Base-by-base conservation (phyloP, 2,797 vertebrate genomes). In the Tenualosa ilisha region DNA sequence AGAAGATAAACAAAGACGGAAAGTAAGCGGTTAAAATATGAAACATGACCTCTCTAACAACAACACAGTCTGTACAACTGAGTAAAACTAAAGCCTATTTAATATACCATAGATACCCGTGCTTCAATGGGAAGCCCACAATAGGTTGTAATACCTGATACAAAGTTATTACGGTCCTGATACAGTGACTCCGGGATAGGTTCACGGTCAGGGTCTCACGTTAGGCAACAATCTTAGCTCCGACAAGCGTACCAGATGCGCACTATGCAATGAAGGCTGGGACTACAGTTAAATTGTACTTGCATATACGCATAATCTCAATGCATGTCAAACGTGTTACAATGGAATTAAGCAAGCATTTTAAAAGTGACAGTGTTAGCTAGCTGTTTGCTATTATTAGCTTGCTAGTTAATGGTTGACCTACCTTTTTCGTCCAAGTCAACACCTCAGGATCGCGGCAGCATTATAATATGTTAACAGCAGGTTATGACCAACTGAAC, bases 1-100 rank as follows among this genome's bases (percentile, higher is more conserved):
- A 92, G 89, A 92, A 72, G 6, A 79, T 46, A 46, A 46, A 46
- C 72, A 79, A 79, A 79, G 7, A 22, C 40, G 31, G 31, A 31
- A 31, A 20, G 17, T 37, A 17, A 40, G 15, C 37, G 20, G 17
- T 46, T 15, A 22, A 43, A 79, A 79, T 20, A 7, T 20, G 6
- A 75, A 8, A 6, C 50, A 51, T 51, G 11, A 13, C 51, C 11
- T 54, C 51, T 54, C 12, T 11, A 53, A 53, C 51, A 54, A 56
- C 3, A 5, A 12, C 43, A 46, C 43, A 9, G 0, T 51, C 50
- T 51, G 46, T 8, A 49, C 3, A 51, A 5, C 50, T 12, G 9
- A 12, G 50, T 2, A 51, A 51, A 51, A 51, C 8, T 51, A 51
- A 12, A 1, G 50, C 11, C 31, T 31, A 31, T 31, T 4, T 46